phyloP scores from a whole-genome alignment of 2,113 vertebrate species.

The Vireo altiloquus region DNA sequence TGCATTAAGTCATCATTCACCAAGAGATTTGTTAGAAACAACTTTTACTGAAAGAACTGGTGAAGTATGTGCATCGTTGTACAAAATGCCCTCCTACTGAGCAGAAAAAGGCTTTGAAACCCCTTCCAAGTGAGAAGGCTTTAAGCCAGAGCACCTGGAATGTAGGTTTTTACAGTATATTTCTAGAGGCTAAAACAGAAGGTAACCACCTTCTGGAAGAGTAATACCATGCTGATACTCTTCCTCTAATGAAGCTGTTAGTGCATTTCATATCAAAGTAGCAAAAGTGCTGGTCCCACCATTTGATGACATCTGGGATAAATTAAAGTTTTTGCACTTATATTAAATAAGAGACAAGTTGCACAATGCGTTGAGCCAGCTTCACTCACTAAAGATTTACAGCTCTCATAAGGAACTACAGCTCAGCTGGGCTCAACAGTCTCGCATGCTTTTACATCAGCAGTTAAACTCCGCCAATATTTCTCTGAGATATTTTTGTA shows the following conservation, averaged over 20 bases:
- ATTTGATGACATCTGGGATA: neutral
- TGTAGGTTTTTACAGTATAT: neutral
- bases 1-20: neutral
- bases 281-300: neutral
- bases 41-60: neutral
- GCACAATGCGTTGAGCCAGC: neutral
- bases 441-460: neutral
- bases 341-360: neutral
- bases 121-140: neutral
- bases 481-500: slow-evolving; percentile 6
- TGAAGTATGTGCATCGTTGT: neutral
- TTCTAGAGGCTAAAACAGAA: neutral
- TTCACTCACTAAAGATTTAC: neutral
- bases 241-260: neutral
- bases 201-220: neutral
- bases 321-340: neutral
- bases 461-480: neutral
- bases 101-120: neutral
- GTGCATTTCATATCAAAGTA: neutral
- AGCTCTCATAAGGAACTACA: neutral
- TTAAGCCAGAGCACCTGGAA: neutral
- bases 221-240: neutral
- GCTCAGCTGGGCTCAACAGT: neutral
- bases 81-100: neutral
- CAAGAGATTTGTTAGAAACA: neutral